Conservation (phyloP, 2,888 invertebrate species). For the Azorinus chamasolen region DNA sequence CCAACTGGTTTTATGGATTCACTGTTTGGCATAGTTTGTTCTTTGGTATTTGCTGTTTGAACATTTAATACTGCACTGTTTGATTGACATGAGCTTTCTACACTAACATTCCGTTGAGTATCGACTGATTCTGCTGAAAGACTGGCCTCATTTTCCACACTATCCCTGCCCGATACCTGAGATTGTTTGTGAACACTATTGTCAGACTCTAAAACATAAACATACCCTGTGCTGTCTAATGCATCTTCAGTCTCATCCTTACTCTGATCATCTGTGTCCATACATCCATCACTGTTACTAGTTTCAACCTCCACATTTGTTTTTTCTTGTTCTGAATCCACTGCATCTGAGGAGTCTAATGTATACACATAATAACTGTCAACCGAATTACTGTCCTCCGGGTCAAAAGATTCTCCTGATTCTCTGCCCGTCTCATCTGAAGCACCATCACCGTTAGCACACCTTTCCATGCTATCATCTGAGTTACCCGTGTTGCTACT, state of each 20-base stretch:
- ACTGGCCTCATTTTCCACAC: neutral
- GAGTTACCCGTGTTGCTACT: neutral
- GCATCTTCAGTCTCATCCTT: neutral
- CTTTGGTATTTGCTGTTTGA: neutral
- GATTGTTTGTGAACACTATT: neutral
- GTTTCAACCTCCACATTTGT: no score
- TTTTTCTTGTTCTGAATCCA: no score
- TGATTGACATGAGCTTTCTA: neutral
- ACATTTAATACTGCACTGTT: neutral
- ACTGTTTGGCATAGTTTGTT: neutral
- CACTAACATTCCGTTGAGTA: neutral
- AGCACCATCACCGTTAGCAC: constrained; percentile 7
- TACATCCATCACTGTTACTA: no score
- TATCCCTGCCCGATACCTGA: neutral
- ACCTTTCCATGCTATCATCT: neutral
- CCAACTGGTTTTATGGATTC: constrained; percentile 20
- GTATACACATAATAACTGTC: no score
- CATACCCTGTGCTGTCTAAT: constrained; percentile 18
- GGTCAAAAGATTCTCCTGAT: no score
- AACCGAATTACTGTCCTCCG: no score
- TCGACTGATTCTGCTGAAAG: no score
- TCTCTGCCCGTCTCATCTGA: neutral
- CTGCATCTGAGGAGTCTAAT: no score
- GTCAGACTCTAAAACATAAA: constrained; percentile 26
- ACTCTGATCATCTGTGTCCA: no score